These are phyloP conservation scores for Operophtera brumata DNA, from an alignment of 2,888 invertebrate species.

Conservation along the genomic window DNA sequence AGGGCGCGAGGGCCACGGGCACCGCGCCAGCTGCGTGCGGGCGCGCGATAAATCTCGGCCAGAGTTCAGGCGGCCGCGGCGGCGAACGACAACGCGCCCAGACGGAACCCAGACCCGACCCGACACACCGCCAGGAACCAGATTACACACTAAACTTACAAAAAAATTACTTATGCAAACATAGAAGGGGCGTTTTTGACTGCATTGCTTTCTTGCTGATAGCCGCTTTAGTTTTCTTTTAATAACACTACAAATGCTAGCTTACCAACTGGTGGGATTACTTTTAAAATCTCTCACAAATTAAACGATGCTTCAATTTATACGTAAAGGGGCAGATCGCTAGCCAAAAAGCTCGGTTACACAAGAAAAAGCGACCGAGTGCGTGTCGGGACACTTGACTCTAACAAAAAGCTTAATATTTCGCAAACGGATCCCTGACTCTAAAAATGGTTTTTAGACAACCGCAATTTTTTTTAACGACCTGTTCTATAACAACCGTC, in stretches of 20 bases:
- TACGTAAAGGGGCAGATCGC: too few species aligned
- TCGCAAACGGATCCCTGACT: too few species aligned
- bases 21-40: slow-evolving; percentile 70
- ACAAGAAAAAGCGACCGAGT: too few species aligned
- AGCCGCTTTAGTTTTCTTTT: slow-evolving; percentile 5
- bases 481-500: too few species aligned
- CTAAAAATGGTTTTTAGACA: too few species aligned
- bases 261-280: neutral
- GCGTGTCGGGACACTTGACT: too few species aligned
- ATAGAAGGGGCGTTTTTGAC: slow-evolving; percentile 15
- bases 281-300: neutral
- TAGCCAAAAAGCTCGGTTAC: too few species aligned
- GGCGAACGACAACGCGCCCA: slow-evolving; percentile 10
- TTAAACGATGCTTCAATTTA: too few species aligned
- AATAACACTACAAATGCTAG: too few species aligned
- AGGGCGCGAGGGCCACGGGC: slow-evolving; percentile 69
- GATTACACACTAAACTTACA: slow-evolving; percentile 18
- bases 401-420: too few species aligned
- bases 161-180: slow-evolving; percentile 20
- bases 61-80: slow-evolving; percentile 32
- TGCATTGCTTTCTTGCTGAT: slow-evolving; percentile 13
- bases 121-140: slow-evolving; percentile 18
- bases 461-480: too few species aligned
- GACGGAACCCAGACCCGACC: slow-evolving; percentile 15
- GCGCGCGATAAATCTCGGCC: slow-evolving; percentile 65